Evolutionary conservation across 1,140 invertebrate species (phyloP).

Genomic region (Steinernema feltiae): DNA sequence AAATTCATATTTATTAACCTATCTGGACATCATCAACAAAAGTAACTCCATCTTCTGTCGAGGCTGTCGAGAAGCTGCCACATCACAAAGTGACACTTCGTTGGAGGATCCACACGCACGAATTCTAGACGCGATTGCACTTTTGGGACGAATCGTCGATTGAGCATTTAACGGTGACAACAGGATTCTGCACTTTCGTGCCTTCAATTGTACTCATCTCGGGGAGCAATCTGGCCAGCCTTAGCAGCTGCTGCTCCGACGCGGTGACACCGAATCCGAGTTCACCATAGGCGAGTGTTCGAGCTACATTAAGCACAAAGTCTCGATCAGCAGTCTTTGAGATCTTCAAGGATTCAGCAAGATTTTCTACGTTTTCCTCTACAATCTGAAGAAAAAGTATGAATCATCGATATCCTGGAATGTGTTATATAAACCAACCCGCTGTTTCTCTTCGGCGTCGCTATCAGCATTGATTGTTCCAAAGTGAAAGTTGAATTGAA

Average conservation of each 20-base stretch:
- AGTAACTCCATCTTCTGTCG: too few species aligned
- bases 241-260: background rate
- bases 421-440: slow-evolving; percentile 17
- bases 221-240: background rate
- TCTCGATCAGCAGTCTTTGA: background rate
- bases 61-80: too few species aligned
- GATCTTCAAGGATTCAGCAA: slow-evolving; percentile 20
- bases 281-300: slow-evolving; percentile 27
- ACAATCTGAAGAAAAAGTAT: slow-evolving; percentile 29
- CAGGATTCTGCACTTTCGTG: background rate
- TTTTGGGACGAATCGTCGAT: background rate
- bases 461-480: slow-evolving; percentile 23
- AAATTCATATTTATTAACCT: background rate
- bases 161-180: background rate
- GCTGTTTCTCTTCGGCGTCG: slow-evolving; percentile 28
- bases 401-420: background rate
- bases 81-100: too few species aligned
- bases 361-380: slow-evolving; percentile 28
- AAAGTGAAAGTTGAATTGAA: slow-evolving; percentile 30
- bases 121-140: slow-evolving; percentile 9
- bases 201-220: background rate
- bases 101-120: too few species aligned
- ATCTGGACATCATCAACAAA: too few species aligned
- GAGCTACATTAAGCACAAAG: slow-evolving; percentile 28
- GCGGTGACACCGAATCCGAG: slow-evolving; percentile 22